These are phyloP conservation scores for Nesoenas mayeri DNA, from an alignment of 2,113 vertebrate genomes.

Conservation along the genomic window DNA sequence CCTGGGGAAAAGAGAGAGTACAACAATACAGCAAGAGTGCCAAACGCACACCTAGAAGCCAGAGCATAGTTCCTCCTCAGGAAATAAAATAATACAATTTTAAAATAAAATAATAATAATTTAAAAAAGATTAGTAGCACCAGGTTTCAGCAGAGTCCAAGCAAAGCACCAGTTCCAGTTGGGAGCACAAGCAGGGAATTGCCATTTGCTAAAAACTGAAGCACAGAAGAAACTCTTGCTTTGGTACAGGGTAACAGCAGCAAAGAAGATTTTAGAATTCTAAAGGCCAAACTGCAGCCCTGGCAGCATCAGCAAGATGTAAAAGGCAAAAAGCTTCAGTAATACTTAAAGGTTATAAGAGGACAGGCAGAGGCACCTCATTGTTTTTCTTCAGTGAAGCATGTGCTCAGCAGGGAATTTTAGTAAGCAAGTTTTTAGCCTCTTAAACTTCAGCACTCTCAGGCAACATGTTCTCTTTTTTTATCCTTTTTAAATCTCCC, in stretches of 20 bases:
- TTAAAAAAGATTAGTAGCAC: not conserved
- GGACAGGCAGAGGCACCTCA: not conserved
- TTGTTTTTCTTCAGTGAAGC: not conserved
- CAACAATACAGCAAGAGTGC: not conserved
- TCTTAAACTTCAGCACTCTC: not conserved
- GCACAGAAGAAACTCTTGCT: not conserved
- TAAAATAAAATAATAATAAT: too few species aligned
- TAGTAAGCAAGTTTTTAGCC: not conserved
- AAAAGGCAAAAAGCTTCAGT: not conserved
- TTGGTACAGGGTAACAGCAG: not conserved
- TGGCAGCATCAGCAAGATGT: not conserved
- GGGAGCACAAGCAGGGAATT: not conserved
- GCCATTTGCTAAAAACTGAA: not conserved
- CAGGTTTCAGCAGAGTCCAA: not conserved
- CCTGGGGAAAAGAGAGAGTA: not conserved
- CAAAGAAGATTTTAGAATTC: not conserved
- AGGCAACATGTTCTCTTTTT: accelerated
- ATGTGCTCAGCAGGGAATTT: not conserved
- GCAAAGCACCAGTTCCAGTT: not conserved
- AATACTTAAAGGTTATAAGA: not conserved
- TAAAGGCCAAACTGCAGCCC: not conserved
- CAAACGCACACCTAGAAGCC: not conserved
- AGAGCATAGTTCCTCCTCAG: not conserved
- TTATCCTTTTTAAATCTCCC: not conserved
- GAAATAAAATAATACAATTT: not conserved